phyloP scores from a whole-genome alignment of 2,888 invertebrate genomes.

The Dasysyrphus albostriatus region DNA sequence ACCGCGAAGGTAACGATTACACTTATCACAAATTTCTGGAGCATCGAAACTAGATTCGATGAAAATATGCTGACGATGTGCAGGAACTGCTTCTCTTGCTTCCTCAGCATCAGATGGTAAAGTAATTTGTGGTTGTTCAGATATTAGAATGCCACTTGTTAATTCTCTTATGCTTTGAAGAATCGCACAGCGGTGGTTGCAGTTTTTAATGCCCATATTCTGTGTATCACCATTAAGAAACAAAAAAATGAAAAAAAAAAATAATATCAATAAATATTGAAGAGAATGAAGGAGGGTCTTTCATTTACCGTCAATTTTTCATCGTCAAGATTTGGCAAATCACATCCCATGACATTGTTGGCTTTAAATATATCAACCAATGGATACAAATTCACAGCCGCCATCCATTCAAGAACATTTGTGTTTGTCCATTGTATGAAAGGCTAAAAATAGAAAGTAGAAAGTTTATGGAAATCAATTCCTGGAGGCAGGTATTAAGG shows the following conservation, averaged over 20 bases:
- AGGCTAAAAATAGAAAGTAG: constrained; percentile 84
- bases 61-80: constrained; percentile 83
- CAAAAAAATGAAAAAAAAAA: background rate
- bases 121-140: constrained; percentile 64
- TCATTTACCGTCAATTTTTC: constrained; percentile 87
- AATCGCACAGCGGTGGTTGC: constrained; percentile 89
- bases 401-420: constrained; percentile 91
- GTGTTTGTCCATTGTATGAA: constrained; percentile 88
- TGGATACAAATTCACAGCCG: constrained; percentile 88
- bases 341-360: constrained; percentile 88
- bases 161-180: constrained; percentile 88
- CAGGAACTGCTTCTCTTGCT: constrained; percentile 14
- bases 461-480: background rate
- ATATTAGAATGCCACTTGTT: constrained; percentile 80
- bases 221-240: constrained; percentile 78
- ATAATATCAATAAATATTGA: background rate
- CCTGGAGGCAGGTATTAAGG: background rate
- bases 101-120: constrained; percentile 40
- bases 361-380: constrained; percentile 90
- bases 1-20: constrained; percentile 89
- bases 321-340: constrained; percentile 87
- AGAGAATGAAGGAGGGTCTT: background rate
- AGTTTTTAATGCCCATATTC: constrained; percentile 91
- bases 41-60: constrained; percentile 88
- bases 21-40: constrained; percentile 89